Conservation (phyloP, 2,797 vertebrate species). For the Phrynocephalus guinanensis region DNA sequence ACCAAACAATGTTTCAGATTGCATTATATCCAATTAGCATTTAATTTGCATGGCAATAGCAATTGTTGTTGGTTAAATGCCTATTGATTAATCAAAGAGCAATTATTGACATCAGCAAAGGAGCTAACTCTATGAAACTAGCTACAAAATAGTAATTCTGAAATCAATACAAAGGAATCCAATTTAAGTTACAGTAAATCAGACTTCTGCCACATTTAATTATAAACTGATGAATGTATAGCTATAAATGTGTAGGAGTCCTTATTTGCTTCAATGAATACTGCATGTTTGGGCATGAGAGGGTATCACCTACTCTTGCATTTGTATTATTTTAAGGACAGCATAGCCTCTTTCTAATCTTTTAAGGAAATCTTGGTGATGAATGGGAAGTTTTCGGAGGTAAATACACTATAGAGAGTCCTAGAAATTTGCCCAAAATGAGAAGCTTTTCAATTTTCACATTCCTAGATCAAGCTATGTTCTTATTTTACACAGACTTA, state of each 20-base stretch:
- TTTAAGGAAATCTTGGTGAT: too few relatives aligned
- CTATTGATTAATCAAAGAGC: slow-evolving; percentile 38
- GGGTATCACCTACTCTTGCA: too few relatives aligned
- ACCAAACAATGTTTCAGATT: slow-evolving; percentile 43
- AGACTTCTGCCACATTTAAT: not conserved
- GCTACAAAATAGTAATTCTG: not conserved
- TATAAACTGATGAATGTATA: not conserved
- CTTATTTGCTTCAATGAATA: not conserved
- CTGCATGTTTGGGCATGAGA: not conserved
- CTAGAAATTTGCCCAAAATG: too few relatives aligned
- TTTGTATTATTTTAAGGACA: too few relatives aligned
- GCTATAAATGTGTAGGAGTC: not conserved
- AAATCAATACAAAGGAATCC: not conserved
- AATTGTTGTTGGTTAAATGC: slow-evolving; percentile 48
- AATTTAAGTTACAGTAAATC: not conserved
- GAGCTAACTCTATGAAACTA: slow-evolving; percentile 15
- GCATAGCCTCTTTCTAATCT: too few relatives aligned
- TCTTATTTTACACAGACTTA: too few relatives aligned
- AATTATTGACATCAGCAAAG: slow-evolving; percentile 34
- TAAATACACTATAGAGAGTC: too few relatives aligned
- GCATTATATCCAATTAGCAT: slow-evolving; percentile 33
- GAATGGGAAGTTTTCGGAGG: too few relatives aligned
- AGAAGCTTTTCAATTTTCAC: too few relatives aligned
- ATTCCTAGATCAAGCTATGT: too few relatives aligned
- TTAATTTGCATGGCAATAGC: slow-evolving; percentile 54